Percentiles rank a stretch among this genome's conserved stretches.
Conservation (phyloP, 2,113 vertebrate species). For the Onychorhynchus coronatus region DNA sequence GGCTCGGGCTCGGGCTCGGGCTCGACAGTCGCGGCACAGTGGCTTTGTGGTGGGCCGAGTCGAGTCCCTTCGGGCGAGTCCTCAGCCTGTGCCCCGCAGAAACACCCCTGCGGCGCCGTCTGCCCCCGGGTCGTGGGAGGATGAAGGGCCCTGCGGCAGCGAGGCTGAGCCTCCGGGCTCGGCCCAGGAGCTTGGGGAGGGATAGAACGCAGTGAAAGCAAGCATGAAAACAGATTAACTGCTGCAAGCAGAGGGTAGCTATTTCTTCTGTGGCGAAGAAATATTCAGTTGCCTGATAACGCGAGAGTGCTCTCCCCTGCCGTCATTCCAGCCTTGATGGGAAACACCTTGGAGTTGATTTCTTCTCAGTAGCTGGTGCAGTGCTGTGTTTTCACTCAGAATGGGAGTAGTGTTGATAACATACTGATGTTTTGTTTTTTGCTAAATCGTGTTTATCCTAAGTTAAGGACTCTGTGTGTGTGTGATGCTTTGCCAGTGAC, state of each 20-base stretch:
- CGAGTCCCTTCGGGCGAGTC: neutral
- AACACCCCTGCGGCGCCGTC: neutral
- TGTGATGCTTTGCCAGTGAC: neutral
- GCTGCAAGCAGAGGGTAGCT: neutral
- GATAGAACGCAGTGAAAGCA: neutral
- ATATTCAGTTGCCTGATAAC: neutral
- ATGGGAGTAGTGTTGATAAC: neutral
- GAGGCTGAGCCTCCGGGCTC: neutral
- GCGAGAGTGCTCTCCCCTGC: accelerated
- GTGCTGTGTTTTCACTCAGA: neutral
- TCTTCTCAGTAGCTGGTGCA: neutral
- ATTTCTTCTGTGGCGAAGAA: accelerated
- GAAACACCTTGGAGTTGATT: too few species aligned
- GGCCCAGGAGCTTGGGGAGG: neutral
- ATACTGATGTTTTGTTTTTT: neutral
- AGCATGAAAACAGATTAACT: neutral
- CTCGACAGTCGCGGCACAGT: accelerated
- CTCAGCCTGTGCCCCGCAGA: neutral
- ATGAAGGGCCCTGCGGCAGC: neutral
- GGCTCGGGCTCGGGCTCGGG: too few species aligned
- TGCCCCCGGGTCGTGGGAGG: neutral
- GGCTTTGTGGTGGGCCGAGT: neutral
- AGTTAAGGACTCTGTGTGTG: neutral
- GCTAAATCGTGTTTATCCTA: neutral
- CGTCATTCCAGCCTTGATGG: too few species aligned